Conservation (phyloP, 2,888 invertebrate genomes). For the Lutraria lutraria region DNA sequence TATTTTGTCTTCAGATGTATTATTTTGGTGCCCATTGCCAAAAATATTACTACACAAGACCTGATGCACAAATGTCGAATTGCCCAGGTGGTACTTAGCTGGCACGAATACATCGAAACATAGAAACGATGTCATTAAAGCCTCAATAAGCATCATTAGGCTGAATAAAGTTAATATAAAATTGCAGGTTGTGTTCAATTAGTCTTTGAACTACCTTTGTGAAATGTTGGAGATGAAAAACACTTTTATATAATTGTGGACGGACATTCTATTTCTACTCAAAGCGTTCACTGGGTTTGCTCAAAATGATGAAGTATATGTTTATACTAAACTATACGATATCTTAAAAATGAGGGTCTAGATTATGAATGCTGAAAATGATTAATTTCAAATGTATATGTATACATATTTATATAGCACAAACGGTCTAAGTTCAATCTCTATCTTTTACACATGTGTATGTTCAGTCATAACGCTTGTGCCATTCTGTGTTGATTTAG, state of each 20-base stretch:
- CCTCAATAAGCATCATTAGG: too few species aligned
- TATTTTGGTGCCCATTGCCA: too few species aligned
- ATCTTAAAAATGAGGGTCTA: background rate
- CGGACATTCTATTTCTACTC: background rate
- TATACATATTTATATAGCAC: constrained; percentile 9
- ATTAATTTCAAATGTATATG: background rate
- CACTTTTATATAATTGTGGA: background rate
- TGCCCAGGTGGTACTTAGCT: too few species aligned
- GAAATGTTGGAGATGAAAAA: background rate
- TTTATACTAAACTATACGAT: background rate
- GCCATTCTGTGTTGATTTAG: constrained; percentile 70
- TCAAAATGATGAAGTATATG: background rate
- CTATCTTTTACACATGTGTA: constrained; percentile 54
- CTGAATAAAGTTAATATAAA: too few species aligned
- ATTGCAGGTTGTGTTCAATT: background rate
- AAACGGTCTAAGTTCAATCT: background rate
- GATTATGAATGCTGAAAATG: background rate
- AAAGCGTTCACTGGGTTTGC: constrained; percentile 1
- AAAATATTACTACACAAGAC: too few species aligned
- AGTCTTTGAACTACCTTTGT: background rate
- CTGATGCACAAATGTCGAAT: too few species aligned
- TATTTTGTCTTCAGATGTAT: too few species aligned
- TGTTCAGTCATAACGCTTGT: constrained; percentile 62
- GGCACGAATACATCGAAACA: too few species aligned
- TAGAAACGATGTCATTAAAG: too few species aligned